Base-by-base conservation (phyloP, 2,888 invertebrate genomes). In the Polyommatus icarus region DNA sequence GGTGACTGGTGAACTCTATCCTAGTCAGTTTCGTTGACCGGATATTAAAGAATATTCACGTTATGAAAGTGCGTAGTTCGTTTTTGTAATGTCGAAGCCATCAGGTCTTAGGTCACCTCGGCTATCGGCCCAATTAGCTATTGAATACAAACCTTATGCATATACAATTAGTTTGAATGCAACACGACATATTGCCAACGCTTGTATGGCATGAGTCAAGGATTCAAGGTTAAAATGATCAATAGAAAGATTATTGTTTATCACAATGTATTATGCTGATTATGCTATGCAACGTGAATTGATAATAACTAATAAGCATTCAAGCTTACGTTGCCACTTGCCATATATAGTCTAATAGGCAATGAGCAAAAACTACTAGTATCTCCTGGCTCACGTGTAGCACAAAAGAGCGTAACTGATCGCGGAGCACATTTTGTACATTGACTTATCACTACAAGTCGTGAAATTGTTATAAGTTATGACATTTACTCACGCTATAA, bases 71-170 rank as follows among this genome's bases (percentile, higher is more conserved):
- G 59, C 59, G 59, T n/a, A 59, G 59, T 10, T 59, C 20, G 59
- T 4, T 61, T 61, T 61, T 61, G 61, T 61, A 61, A 61, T 61
- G 61, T 61, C 61, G 24, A 24, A 61, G 24, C 24, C 24, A 24
- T 61, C 59, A 24, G 24, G 54, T 18, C 40, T 67, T 54, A 20
- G 72, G 57, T 54, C 54, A 73, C 7, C 12, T 36, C 24, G 24
- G 73, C 15, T 40, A 20, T 40, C 73, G 40, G 40, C 50, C 20
- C 46, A 20, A 18, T 71, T 61, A 61, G 61, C 61, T 24, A 61
- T 61, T 61, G 24, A 59, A 59, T 61, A 61, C 61, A 61, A 24
- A 61, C 24, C 61, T 61, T 61, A 4, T 61, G 61, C 61, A 61
- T 61, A 20, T 61, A 61, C 61, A 61, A 61, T 61, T 61, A 61